Evolutionary conservation across 2,888 invertebrate genomes (phyloP).

Genomic region (Malthinus seriepunctatus): DNA sequence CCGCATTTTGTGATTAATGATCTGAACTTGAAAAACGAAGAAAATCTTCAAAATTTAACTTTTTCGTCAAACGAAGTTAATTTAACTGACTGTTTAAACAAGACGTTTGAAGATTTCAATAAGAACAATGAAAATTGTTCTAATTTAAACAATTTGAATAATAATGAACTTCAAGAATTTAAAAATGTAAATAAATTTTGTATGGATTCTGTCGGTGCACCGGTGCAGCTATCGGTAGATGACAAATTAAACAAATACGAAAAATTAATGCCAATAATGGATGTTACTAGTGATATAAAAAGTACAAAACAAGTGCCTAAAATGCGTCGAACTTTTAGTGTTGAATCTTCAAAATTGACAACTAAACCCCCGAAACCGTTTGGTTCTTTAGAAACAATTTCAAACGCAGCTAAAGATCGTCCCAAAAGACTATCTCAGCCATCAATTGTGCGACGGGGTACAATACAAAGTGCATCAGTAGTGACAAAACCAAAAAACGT

Average conservation of each 20-base stretch:
- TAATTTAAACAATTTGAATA: too few relatives aligned
- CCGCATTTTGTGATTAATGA: neutral
- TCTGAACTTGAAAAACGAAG: too few relatives aligned
- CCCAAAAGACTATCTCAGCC: conserved; percentile 32
- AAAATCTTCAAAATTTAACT: too few relatives aligned
- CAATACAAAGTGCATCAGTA: conserved; percentile 10
- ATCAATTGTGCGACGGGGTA: conserved; percentile 37
- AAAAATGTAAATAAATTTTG: too few relatives aligned
- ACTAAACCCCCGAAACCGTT: conserved; percentile 31
- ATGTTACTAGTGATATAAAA: conserved; percentile 40
- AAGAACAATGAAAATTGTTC: too few relatives aligned
- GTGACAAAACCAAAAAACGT: conserved; percentile 17
- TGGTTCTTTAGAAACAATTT: conserved; percentile 41
- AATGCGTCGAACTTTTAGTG: conserved; percentile 46
- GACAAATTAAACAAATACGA: conserved; percentile 26
- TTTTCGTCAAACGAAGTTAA: too few relatives aligned
- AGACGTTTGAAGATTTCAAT: too few relatives aligned
- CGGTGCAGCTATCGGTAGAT: too few relatives aligned
- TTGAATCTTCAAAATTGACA: conserved; percentile 40
- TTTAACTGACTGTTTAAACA: too few relatives aligned
- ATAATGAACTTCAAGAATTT: too few relatives aligned
- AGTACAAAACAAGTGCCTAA: conserved; percentile 34
- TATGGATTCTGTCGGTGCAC: too few relatives aligned
- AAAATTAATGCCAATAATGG: conserved; percentile 48
- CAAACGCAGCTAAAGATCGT: conserved; percentile 39